Conservation (phyloP, 2,888 invertebrate species). For the Tetramorium bicarinatum region DNA sequence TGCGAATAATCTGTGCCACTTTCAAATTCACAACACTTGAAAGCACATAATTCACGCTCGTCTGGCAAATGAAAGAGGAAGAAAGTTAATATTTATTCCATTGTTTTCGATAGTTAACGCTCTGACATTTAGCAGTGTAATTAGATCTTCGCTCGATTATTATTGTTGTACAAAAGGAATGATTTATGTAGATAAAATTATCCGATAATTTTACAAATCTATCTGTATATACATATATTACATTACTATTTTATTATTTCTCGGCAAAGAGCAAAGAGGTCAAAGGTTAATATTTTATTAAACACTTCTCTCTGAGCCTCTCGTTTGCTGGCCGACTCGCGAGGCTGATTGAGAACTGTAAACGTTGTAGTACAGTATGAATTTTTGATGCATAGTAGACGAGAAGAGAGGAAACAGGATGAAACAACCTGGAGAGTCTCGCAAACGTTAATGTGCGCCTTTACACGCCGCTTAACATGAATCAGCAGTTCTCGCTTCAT, state of each 20-base stretch:
- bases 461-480: slow-evolving; percentile 45
- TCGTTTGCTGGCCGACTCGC: slow-evolving; percentile 23
- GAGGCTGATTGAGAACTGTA: slow-evolving; percentile 12
- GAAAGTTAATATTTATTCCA: neutral
- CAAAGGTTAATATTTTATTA: slow-evolving; percentile 39
- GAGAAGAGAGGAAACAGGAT: neutral
- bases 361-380: slow-evolving; percentile 28
- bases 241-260: slow-evolving; percentile 24
- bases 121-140: neutral
- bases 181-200: slow-evolving; percentile 21
- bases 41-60: neutral
- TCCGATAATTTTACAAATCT: neutral
- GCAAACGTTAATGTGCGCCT: slow-evolving; percentile 29
- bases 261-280: slow-evolving; percentile 11
- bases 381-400: slow-evolving; percentile 32
- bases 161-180: slow-evolving; percentile 10
- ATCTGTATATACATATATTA: neutral
- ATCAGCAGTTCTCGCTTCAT: slow-evolving; percentile 31
- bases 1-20: slow-evolving; percentile 20
- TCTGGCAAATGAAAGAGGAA: neutral
- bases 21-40: slow-evolving; percentile 12
- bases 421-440: slow-evolving; percentile 16
- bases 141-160: neutral
- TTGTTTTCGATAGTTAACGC: neutral
- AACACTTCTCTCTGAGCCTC: slow-evolving; percentile 18